phyloP scores from a whole-genome alignment of 2,113 vertebrate genomes.

The Australoheros scitulus region DNA sequence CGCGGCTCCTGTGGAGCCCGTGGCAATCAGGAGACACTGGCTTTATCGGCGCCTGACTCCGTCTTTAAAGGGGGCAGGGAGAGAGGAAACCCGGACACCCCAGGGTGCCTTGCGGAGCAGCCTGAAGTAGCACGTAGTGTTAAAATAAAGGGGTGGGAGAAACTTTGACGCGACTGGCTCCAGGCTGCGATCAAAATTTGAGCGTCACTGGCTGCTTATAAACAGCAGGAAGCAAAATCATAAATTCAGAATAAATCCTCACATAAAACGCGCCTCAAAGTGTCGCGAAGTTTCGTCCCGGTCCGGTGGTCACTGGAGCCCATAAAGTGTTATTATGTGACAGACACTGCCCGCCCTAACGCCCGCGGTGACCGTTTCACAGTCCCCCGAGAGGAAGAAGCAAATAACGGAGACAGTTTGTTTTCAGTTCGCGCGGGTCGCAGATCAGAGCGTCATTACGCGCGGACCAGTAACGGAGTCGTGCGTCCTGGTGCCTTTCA shows the following conservation, averaged over 20 bases:
- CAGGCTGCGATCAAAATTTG: background rate
- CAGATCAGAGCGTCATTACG: background rate
- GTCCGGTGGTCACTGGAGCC: background rate
- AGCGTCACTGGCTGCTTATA: background rate
- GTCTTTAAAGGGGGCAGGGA: slow-evolving; percentile 22
- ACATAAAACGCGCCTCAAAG: background rate
- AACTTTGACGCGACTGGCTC: background rate
- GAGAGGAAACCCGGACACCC: slow-evolving; percentile 58
- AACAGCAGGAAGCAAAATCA: background rate
- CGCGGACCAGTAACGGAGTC: background rate
- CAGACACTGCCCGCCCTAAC: slow-evolving; percentile 43
- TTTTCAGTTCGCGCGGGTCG: slow-evolving; percentile 39
- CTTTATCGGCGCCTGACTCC: slow-evolving; percentile 71
- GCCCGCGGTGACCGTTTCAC: slow-evolving; percentile 52
- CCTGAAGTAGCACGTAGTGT: background rate
- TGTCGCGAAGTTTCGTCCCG: background rate
- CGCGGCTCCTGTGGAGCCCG: slow-evolving; percentile 51
- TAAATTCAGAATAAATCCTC: background rate
- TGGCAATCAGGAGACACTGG: slow-evolving; percentile 68
- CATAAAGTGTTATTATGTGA: slow-evolving; percentile 44
- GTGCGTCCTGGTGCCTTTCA: slow-evolving; percentile 19
- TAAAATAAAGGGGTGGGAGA: background rate
- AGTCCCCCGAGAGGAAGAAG: slow-evolving; percentile 47
- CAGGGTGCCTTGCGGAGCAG: slow-evolving; percentile 20
- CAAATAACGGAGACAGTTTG: slow-evolving; percentile 36